These are phyloP conservation scores for Sylvia borin DNA, from an alignment of 2,797 vertebrate species.

Conservation along the genomic window DNA sequence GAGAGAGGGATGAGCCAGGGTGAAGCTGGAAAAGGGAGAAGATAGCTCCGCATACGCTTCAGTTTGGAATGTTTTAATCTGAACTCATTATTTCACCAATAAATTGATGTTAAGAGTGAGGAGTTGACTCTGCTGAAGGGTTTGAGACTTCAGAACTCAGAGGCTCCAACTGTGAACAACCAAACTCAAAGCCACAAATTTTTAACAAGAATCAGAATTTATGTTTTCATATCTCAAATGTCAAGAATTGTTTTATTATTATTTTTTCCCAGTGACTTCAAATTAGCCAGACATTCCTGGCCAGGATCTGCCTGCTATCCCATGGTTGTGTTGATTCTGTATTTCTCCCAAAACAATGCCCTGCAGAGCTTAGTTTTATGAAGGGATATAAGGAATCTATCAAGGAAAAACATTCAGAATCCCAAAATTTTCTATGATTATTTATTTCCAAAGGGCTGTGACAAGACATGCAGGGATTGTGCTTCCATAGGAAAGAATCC, in stretches of 20 bases:
- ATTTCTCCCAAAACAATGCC: not conserved
- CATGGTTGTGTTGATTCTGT: not conserved
- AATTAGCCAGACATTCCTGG: not conserved
- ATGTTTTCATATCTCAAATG: not conserved
- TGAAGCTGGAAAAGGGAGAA: not conserved
- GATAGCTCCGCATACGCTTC: not conserved
- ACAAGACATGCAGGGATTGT: not conserved
- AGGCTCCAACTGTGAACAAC: not conserved
- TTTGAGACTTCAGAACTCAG: not conserved
- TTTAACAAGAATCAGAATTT: not conserved
- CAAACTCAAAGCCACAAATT: not conserved
- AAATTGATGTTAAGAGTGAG: not conserved
- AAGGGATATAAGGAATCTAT: not conserved
- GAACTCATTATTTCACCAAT: not conserved
- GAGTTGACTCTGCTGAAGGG: not conserved
- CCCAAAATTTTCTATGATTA: not conserved
- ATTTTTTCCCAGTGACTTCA: not conserved
- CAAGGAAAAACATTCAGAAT: not conserved
- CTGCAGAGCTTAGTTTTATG: not conserved
- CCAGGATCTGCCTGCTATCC: not conserved
- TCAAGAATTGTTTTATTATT: not conserved
- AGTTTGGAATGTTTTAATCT: not conserved
- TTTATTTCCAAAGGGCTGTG: not conserved
- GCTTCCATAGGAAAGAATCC: not conserved
- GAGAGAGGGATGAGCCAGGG: not conserved